Base-by-base conservation (phyloP, 37 sponge, comb jelly and placozoan genomes). In the Dysidea cf. avara region DNA sequence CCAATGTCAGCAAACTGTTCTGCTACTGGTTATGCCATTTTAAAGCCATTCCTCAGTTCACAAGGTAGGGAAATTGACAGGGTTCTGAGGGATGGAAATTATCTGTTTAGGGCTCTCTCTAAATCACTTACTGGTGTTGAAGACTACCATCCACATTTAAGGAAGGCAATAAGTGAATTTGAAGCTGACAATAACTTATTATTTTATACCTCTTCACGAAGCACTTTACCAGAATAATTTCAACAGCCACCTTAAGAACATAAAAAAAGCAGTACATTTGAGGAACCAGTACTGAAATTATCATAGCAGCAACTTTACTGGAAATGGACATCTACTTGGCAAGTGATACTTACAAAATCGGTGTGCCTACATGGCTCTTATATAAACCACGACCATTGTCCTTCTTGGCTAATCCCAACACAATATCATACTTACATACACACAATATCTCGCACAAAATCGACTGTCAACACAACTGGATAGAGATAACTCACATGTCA, bases 41-140 rank as follows among this genome's bases (percentile, higher is more conserved):
- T 64, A 12, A 13, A 12, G 30, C 65, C 65, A 9, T 64, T 64
- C 20, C 65, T 64, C 35, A 9, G 7, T 12, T 14, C 30, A 34
- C 65, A 64, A 64, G 65, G 65, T 18, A 64, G 65, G 35, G 20
- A 7, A 7, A 29, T 64, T 7, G 39, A 64, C 12, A 28, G 39
- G 24, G 65, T 64, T 35, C 39, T 64, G 13, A 20, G 65, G 20
- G 65, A 64, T 34, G 65, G 65, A 12, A 64, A 64, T 20, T 64
- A 39, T 20, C 37, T 64, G 38, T 64, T 64, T 34, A 17, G 65
- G 16, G 35, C 65, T 7, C 65, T 64, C 39, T 64, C 65, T 29
- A 36, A 24, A 36, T 39, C 30, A 39, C 65, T 64, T 39, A 64
- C 65, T 34, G 65, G 65, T 64, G 20, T 20, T 24, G 39, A 64